Evolutionary conservation across 2,113 vertebrate species (phyloP), one percentile per base, ranked within the genome.

Genomic region (Cyprinodon variegatus): DNA sequence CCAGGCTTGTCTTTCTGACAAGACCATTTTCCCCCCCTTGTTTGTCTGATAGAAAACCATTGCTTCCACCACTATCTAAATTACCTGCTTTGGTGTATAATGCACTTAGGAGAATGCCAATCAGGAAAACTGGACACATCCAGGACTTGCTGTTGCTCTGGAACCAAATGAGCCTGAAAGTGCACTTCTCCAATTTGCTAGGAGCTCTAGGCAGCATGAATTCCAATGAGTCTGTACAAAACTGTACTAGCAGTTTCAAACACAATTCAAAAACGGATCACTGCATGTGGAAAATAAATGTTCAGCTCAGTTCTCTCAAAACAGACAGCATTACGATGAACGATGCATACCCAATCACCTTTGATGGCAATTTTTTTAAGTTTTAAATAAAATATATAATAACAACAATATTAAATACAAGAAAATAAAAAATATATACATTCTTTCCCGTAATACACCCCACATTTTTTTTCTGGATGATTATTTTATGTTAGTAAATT

Each of bases 231-330:
- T 72, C 20, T 36, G 39, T 67, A 39, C 43, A 59, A 1, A 65
- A n/a, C 43, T 41, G 65, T 1, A 0, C 11, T 39, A 64, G 41
- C 11, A 68, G 70, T 70, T 77, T 67, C 38, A 50, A 9, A 11
- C 67, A 37, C 45, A 38, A 76, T 61, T 76, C 68, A 36, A 61
- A 82, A 83, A 72, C 10, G 41, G 40, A 61, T 77, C 20, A 11
- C n/a, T 61, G 76, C 57, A 71, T 38, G 37, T 59, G 53, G 39
- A 68, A 78, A 83, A 80, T 74, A 63, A 78, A 78, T 0, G 0
- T 11, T 11, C 1, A 9, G 13, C 1, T 64, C 70, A 22, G 14
- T 59, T 22, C 45, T 15, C 65, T 72, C 64, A 11, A 78, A 64
- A 68, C 48, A 48, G 36, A 39, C 11, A 65, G 13, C 53, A 65